phyloP scores from a whole-genome alignment of 2,888 invertebrate species.

The Cylindroiulus punctatus region DNA sequence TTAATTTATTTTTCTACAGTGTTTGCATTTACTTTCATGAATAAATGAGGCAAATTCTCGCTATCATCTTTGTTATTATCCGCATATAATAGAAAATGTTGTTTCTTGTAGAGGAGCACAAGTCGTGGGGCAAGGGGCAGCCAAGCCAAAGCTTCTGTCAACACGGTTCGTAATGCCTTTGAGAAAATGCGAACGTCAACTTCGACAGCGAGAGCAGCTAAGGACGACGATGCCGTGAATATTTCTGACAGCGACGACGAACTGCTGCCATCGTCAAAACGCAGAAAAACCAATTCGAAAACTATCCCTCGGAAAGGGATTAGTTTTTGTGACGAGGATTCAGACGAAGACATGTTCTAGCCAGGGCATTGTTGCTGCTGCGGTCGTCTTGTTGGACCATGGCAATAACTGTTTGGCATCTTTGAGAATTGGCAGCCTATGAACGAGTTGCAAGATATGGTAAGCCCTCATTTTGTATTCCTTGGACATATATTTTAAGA shows the following conservation, averaged over 20 bases:
- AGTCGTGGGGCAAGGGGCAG: neutral
- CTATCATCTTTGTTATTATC: neutral
- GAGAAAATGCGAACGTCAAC: neutral
- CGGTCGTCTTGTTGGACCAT: too few species aligned
- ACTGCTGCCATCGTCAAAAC: neutral
- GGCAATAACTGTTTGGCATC: too few species aligned
- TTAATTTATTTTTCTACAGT: too few species aligned
- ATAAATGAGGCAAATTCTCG: too few species aligned
- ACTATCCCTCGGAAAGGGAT: neutral
- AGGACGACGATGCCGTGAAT: neutral
- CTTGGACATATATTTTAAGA: too few species aligned
- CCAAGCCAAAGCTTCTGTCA: neutral
- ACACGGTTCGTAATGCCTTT: neutral
- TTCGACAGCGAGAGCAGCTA: neutral
- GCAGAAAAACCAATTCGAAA: neutral
- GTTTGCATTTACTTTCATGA: too few species aligned
- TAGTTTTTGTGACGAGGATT: neutral
- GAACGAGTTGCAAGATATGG: too few species aligned
- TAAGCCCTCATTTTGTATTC: too few species aligned
- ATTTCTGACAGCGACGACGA: neutral
- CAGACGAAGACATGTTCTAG: neutral
- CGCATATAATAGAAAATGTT: neutral
- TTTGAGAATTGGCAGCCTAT: too few species aligned
- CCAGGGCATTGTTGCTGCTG: too few species aligned
- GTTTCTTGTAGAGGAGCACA: neutral